Conservation (phyloP, 2,113 vertebrate genomes). For the Festucalex cinctus region DNA sequence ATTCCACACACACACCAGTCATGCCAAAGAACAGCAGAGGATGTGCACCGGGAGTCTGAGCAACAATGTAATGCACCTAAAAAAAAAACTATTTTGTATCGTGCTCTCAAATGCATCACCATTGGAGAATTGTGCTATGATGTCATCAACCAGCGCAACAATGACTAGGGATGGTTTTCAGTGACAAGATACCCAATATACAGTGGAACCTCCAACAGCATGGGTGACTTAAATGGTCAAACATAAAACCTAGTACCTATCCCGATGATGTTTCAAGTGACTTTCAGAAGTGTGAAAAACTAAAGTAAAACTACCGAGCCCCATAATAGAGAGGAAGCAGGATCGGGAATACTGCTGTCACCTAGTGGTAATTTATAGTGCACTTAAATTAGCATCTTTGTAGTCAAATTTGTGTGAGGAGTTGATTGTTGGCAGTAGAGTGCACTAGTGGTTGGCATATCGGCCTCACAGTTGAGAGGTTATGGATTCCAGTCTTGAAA, state of each 20-base stretch:
- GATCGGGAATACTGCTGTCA: not conserved
- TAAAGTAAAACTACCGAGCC: not conserved
- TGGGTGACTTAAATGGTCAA: not conserved
- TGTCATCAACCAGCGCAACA: conserved; percentile 34
- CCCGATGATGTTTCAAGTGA: not conserved
- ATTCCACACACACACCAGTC: conserved; percentile 32
- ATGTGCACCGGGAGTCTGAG: not conserved
- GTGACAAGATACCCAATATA: not conserved
- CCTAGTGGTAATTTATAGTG: not conserved
- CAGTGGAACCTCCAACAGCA: not conserved
- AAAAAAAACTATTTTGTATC: not conserved
- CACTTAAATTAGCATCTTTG: not conserved
- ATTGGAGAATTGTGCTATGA: conserved; percentile 27
- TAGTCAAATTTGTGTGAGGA: no score
- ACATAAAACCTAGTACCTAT: not conserved
- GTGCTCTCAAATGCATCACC: conserved; percentile 25
- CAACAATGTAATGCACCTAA: not conserved
- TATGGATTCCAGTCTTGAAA: no score
- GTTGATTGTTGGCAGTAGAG: no score
- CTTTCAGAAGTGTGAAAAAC: not conserved
- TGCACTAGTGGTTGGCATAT: no score
- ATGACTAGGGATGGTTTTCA: conserved; percentile 31
- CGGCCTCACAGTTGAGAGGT: no score
- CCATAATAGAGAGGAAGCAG: not conserved
- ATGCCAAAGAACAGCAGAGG: conserved; percentile 58